Evolutionary conservation across 1,140 invertebrate genomes (phyloP).

Genomic region (Cylas formicarius): DNA sequence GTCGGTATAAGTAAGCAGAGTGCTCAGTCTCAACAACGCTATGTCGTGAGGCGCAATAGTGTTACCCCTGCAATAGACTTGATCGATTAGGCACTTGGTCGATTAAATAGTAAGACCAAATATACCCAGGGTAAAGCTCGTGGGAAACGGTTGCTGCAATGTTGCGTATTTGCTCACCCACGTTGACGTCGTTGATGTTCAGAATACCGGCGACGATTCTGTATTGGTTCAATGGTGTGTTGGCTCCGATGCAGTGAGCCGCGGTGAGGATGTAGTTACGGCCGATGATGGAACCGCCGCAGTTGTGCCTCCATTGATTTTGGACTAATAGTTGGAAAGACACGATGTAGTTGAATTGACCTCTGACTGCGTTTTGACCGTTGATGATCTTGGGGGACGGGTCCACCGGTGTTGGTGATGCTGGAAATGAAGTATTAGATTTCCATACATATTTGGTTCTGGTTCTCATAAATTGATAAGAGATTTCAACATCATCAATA

Average conservation of each 20-base stretch:
- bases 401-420: neutral
- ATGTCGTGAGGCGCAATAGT: slow-evolving; percentile 54
- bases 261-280: slow-evolving; percentile 13
- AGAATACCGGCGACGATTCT: slow-evolving; percentile 13
- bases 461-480: no score
- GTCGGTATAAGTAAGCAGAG: slow-evolving; percentile 48
- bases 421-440: no score
- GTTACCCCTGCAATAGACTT: slow-evolving; percentile 32
- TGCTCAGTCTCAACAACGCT: slow-evolving; percentile 51
- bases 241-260: slow-evolving; percentile 3
- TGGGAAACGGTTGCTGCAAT: slow-evolving; percentile 4
- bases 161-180: slow-evolving; percentile 9
- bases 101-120: neutral
- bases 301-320: slow-evolving; percentile 10
- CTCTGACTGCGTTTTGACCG: slow-evolving; percentile 22
- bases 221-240: neutral
- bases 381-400: slow-evolving; percentile 15
- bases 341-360: slow-evolving; percentile 28
- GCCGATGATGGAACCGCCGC: slow-evolving; percentile 16
- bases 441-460: no score
- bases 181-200: neutral
- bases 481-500: no score
- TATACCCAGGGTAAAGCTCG: slow-evolving; percentile 11
- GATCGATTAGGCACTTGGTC: no score
- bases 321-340: slow-evolving; percentile 18